These are phyloP conservation scores for Epinotia brunnichana DNA, from an alignment of 2,888 invertebrate genomes.

Conservation along the genomic window DNA sequence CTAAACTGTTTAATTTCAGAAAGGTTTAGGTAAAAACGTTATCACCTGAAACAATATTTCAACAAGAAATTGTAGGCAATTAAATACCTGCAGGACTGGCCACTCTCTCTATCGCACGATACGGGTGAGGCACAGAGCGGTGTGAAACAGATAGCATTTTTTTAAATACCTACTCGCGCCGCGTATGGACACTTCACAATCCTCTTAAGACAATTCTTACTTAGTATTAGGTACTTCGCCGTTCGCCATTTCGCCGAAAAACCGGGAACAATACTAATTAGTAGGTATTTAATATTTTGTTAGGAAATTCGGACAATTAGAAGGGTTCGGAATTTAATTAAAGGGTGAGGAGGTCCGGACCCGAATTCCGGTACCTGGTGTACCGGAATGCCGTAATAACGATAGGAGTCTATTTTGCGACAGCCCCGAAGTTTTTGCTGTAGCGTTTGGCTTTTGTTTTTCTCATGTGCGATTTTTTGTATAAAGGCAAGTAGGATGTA, in stretches of 20 bases:
- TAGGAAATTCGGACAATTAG: slow-evolving; percentile 33
- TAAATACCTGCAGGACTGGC: no score
- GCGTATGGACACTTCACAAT: no score
- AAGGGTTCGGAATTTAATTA: slow-evolving; percentile 35
- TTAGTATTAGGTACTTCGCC: background rate
- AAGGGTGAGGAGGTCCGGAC: background rate
- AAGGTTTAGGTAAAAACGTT: no score
- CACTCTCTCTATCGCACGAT: no score
- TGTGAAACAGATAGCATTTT: no score
- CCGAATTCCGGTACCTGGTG: slow-evolving; percentile 21
- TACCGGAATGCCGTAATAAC: slow-evolving; percentile 22
- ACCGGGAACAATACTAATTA: slow-evolving; percentile 14
- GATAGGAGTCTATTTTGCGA: slow-evolving; percentile 16
- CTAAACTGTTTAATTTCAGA: no score
- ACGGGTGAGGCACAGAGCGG: no score
- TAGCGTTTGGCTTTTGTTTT: background rate
- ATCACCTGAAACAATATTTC: no score
- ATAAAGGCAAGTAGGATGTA: no score
- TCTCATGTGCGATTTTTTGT: background rate
- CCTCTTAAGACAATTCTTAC: background rate
- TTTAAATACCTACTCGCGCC: no score
- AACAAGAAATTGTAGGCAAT: no score
- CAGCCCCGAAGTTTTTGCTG: slow-evolving; percentile 1
- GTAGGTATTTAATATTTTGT: slow-evolving; percentile 28
- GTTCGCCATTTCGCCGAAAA: background rate